Evolutionary conservation across 1,140 invertebrate species (phyloP).

Genomic region (Zophobas atratus): DNA sequence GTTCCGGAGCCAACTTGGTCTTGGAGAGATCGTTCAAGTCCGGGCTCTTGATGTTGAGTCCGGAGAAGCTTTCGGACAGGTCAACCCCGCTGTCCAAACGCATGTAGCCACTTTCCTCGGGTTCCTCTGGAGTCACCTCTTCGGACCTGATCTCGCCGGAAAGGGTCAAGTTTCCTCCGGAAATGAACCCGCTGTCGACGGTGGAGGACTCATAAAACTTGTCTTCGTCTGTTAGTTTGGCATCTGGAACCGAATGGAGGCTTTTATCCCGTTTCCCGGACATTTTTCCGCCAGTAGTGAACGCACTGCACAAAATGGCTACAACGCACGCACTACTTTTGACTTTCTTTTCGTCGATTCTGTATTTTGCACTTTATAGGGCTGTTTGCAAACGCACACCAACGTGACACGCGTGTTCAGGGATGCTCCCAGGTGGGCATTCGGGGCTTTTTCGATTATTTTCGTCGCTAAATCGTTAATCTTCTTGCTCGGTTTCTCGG

Average conservation of each 20-base stretch:
- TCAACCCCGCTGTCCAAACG: conserved; percentile 72
- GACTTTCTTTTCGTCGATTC: too few species aligned
- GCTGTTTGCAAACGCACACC: not conserved
- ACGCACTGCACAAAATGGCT: conserved; percentile 40
- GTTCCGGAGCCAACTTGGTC: conserved; percentile 56
- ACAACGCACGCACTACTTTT: conserved; percentile 52
- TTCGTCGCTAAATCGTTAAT: conserved; percentile 23
- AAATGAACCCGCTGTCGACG: conserved; percentile 73
- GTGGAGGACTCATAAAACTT: conserved; percentile 60
- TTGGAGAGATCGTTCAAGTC: conserved; percentile 63
- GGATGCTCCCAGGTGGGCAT: conserved; percentile 7
- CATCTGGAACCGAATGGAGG: conserved; percentile 59
- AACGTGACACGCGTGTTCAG: not conserved
- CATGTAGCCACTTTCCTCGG: conserved; percentile 63
- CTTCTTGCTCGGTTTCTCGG: conserved; percentile 8
- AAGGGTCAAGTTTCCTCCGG: conserved; percentile 69
- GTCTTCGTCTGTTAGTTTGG: conserved; percentile 57
- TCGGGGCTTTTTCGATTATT: conserved; percentile 1
- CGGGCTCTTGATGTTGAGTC: conserved; percentile 68
- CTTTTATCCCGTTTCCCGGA: conserved; percentile 47
- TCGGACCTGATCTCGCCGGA: conserved; percentile 61
- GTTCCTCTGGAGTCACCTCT: conserved; percentile 56
- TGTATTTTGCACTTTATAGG: not conserved
- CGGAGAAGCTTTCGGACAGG: conserved; percentile 71
- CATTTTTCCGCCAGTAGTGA: conserved; percentile 49